Evolutionary conservation across 2,113 vertebrate species (phyloP).

Genomic region (Struthidea cinerea): DNA sequence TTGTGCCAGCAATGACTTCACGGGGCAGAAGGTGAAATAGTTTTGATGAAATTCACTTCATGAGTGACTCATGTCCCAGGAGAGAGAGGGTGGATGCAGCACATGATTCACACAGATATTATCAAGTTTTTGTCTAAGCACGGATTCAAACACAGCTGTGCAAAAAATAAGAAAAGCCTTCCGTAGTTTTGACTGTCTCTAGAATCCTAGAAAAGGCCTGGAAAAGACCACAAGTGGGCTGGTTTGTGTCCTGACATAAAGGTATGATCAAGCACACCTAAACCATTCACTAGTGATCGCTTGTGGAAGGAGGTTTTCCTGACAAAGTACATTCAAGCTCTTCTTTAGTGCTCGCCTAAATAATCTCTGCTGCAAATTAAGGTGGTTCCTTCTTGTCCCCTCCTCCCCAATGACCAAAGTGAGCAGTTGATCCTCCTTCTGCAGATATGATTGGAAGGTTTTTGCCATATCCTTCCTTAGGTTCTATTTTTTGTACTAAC

Average conservation of each 20-base stretch:
- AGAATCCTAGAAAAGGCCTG: background rate
- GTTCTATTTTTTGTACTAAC: background rate
- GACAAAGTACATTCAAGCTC: background rate
- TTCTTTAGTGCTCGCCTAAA: background rate
- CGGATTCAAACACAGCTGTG: background rate
- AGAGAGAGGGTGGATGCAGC: constrained; percentile 38
- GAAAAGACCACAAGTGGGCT: background rate
- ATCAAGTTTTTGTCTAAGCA: background rate
- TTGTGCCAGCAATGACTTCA: constrained; percentile 56
- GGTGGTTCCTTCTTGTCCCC: background rate
- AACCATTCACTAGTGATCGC: background rate
- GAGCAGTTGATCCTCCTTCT: background rate
- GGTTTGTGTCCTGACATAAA: background rate
- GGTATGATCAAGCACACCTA: background rate
- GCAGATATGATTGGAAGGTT: background rate
- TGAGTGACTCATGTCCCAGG: constrained; percentile 29
- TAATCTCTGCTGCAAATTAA: background rate
- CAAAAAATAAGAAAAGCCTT: background rate
- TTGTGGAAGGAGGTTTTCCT: background rate
- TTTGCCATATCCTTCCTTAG: fast-evolving
- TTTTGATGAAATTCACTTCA: constrained; percentile 32
- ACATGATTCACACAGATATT: background rate
- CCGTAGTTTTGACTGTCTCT: background rate
- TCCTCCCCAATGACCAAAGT: background rate
- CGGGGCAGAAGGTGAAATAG: constrained; percentile 38